Percentiles rank a stretch among this genome's conserved stretches.
These are phyloP conservation scores for Luidia sarsii DNA, from an alignment of 53 echinoderm and acorn worm species.

Conservation along the genomic window DNA sequence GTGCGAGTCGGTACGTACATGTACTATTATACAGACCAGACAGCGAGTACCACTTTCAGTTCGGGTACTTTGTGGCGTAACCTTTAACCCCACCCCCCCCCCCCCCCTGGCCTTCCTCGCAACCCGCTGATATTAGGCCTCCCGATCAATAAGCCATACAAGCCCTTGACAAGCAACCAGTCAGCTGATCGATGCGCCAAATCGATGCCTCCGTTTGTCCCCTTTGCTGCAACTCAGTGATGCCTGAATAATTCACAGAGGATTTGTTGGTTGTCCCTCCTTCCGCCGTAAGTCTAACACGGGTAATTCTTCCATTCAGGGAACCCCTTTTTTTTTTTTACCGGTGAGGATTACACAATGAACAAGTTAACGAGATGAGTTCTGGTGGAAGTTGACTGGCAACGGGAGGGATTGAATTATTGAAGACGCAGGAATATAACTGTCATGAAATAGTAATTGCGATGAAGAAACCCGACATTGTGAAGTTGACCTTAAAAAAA, in stretches of 20 bases:
- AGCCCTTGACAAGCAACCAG: slow-evolving; percentile 22
- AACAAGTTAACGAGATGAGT: too few relatives aligned
- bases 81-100: too few relatives aligned
- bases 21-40: too few relatives aligned
- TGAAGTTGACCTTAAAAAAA: too few relatives aligned
- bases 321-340: too few relatives aligned
- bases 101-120: background rate
- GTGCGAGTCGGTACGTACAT: too few relatives aligned
- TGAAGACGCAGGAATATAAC: slow-evolving; percentile 18
- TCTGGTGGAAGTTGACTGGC: background rate
- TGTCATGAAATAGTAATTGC: slow-evolving; percentile 22
- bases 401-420: background rate
- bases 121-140: background rate
- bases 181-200: background rate
- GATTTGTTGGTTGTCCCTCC: background rate
- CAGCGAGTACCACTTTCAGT: too few relatives aligned
- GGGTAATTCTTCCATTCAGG: background rate
- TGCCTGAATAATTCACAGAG: slow-evolving; percentile 27
- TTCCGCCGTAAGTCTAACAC: too few relatives aligned
- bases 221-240: background rate
- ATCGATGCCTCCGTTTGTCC: background rate
- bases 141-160: background rate
- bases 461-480: background rate
- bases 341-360: too few relatives aligned
- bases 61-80: too few relatives aligned